Evolutionary conservation across 2,797 vertebrate species (phyloP), one percentile per base, ranked within the genome.

Genomic region (Pipistrellus nathusii): DNA sequence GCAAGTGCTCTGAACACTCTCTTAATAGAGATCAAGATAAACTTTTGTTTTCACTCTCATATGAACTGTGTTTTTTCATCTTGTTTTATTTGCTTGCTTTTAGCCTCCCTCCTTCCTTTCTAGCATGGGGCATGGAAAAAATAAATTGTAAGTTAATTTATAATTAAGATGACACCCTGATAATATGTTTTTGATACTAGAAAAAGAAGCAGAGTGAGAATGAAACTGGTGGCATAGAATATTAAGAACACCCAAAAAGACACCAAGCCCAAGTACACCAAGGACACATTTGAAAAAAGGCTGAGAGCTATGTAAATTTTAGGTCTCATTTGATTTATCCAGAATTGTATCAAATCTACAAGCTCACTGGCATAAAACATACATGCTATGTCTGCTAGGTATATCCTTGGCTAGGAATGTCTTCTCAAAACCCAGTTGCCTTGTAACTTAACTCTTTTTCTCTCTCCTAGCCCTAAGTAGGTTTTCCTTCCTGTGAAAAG

Each of bases 131-230:
- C 48, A 85, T 51, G 35, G 25, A 94, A 96, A 89, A 89, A 86
- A 64, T 71, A 73, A 90, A 84, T 5, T 38, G 4, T 62, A 86
- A 78, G n/a, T 59, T 62, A 78, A 68, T 78, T 95, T 48, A 85
- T 55, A 91, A 94, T 81, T 44, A 82, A 94, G 78, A 88, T 87
- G 76, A 88, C 17, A 91, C 12, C 32, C 23, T 35, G 62, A 83
- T 73, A 82, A 15, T 72, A 91, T 75, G 17, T 25, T 86, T 68
- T 30, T 57, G 76, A 38, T 68, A 59, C 27, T 76, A 71, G 23
- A 62, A 68, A 66, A 90, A 83, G 23, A 27, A 87, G 53, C 8
- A 20, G 17, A 55, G 64, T 57, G 20, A 66, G 12, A 68, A 82
- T 51, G 27, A 57, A 71, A n/a, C 15, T 55, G 11, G 89, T 87